Evolutionary conservation across 2,888 invertebrate genomes (phyloP).

Genomic region (Drosophila ustulata): DNA sequence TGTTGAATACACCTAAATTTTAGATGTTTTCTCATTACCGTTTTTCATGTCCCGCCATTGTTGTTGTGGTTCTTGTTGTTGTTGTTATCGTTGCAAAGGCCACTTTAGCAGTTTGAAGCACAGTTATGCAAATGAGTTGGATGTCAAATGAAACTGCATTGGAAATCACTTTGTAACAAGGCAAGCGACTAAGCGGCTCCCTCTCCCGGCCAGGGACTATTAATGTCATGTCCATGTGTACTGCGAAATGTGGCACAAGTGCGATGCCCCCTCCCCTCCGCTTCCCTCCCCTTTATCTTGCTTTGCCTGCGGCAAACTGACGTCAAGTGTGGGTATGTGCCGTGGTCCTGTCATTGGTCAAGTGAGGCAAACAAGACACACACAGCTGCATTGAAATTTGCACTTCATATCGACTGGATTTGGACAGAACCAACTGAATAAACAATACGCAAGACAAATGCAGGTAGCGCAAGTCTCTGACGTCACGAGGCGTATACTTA

Average conservation of each 20-base stretch:
- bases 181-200: constrained; percentile 1
- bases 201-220: constrained; percentile 25
- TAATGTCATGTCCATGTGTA: constrained; percentile 42
- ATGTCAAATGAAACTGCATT: constrained; percentile 72
- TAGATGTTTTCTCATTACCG: constrained; percentile 32
- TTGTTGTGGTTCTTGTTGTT: constrained; percentile 6
- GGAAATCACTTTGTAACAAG: constrained; percentile 70
- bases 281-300: neutral
- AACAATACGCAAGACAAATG: constrained; percentile 20
- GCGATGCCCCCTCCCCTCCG: neutral
- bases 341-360: constrained; percentile 44
- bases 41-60: constrained; percentile 3
- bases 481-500: constrained; percentile 24
- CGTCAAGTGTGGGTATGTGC: constrained; percentile 18
- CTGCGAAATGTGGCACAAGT: neutral
- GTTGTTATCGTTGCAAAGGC: constrained; percentile 17
- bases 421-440: constrained; percentile 26
- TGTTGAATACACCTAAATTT: constrained; percentile 63
- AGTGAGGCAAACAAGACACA: constrained; percentile 39
- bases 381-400: constrained; percentile 56
- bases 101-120: constrained; percentile 52
- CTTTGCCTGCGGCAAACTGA: constrained; percentile 9
- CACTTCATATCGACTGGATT: constrained; percentile 55
- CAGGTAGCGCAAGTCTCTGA: constrained; percentile 9
- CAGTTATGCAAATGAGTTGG: constrained; percentile 66